Percentiles rank a stretch among this genome's conserved stretches.
These are phyloP conservation scores for Shinisaurus crocodilurus DNA, from an alignment of 2,113 vertebrate genomes.

Conservation along the genomic window DNA sequence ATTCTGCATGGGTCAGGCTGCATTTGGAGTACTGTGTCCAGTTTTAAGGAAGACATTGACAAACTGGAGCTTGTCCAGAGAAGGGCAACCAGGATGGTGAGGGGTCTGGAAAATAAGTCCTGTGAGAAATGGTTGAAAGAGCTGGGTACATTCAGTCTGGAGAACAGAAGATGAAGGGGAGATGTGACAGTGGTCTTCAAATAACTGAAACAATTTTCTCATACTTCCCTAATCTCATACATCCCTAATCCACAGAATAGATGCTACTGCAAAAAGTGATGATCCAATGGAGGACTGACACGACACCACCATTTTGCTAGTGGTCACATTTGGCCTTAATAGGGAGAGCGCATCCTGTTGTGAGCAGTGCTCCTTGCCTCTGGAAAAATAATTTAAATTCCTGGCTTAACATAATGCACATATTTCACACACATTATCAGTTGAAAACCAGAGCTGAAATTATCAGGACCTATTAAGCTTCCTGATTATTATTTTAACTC, in stretches of 20 bases:
- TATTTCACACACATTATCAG: conserved; percentile 39
- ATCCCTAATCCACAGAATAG: too few relatives aligned
- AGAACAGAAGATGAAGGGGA: too few relatives aligned
- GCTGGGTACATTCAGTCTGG: background rate
- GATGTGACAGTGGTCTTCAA: background rate
- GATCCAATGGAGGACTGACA: background rate
- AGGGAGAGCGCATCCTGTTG: background rate
- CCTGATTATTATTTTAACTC: conserved; percentile 59
- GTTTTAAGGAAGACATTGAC: too few relatives aligned
- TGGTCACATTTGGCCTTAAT: background rate
- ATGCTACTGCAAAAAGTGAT: background rate
- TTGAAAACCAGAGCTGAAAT: conserved; percentile 52
- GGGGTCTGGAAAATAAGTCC: background rate
- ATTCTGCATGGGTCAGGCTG: background rate
- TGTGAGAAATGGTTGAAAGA: background rate
- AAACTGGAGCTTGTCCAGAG: background rate
- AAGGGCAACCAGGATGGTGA: background rate
- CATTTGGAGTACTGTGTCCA: background rate
- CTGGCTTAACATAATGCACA: conserved; percentile 39
- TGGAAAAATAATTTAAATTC: conserved; percentile 45
- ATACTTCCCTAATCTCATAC: too few relatives aligned
- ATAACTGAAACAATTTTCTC: background rate
- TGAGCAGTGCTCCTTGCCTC: background rate
- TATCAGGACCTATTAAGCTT: conserved; percentile 51
- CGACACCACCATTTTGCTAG: background rate